Evolutionary conservation across 2,113 vertebrate genomes (phyloP).

Genomic region (Ageneiosus marmoratus): DNA sequence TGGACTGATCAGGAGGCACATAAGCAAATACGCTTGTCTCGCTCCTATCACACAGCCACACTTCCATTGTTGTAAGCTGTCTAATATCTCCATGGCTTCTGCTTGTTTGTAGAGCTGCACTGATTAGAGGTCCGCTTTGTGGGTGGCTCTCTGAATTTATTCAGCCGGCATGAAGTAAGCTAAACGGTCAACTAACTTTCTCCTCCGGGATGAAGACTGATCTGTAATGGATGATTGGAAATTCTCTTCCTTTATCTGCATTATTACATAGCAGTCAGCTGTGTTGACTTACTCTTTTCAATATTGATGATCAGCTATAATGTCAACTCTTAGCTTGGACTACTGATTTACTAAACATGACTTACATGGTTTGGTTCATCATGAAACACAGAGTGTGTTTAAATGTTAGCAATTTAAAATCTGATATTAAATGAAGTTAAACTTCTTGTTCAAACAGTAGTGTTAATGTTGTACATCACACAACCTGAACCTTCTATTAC

Average conservation of each 20-base stretch:
- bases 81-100: conserved; percentile 58
- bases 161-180: conserved; percentile 46
- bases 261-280: conserved; percentile 44
- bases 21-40: conserved; percentile 46
- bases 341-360: not conserved
- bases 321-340: not conserved
- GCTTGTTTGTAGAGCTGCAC: conserved; percentile 55
- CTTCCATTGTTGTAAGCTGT: conserved; percentile 52
- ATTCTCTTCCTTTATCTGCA: conserved; percentile 38
- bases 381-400: not conserved
- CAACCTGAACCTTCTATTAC: not conserved
- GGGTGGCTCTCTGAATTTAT: conserved; percentile 56
- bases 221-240: conserved; percentile 35
- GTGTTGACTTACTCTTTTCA: conserved; percentile 40
- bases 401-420: no score
- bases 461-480: not conserved
- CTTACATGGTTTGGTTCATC: not conserved
- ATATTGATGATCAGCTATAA: conserved; percentile 15
- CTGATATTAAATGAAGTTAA: not conserved
- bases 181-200: conserved; percentile 46
- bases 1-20: conserved; percentile 40
- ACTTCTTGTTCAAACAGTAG: not conserved
- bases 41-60: conserved; percentile 51
- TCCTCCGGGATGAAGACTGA: conserved; percentile 26
- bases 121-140: conserved; percentile 54